Percentiles rank a stretch among this genome's conserved stretches.
These are phyloP conservation scores for Eupleurogrammus muticus DNA, from an alignment of 2,797 vertebrate species.

Conservation along the genomic window DNA sequence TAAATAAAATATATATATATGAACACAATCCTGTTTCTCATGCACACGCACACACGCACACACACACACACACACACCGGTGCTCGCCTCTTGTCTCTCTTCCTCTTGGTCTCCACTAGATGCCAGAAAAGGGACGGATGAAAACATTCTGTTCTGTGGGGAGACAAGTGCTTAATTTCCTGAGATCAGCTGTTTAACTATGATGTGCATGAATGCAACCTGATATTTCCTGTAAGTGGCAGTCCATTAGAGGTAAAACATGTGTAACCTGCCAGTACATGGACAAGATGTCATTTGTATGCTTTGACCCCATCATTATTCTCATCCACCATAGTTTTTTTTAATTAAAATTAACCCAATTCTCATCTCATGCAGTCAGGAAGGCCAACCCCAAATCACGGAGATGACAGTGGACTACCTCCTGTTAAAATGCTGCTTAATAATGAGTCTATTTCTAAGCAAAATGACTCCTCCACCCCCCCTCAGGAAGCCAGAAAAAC, in stretches of 20 bases:
- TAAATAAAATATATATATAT: not conserved
- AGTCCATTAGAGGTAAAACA: not conserved
- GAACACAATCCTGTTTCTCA: not conserved
- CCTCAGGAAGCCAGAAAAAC: no score
- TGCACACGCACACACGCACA: no score
- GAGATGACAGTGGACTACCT: no score
- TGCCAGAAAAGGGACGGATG: slow-evolving; percentile 26
- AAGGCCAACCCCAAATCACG: no score
- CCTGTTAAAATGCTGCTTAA: no score
- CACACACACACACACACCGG: not conserved
- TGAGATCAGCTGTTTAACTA: not conserved
- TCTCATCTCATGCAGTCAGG: no score
- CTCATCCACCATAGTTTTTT: not conserved
- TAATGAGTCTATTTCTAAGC: no score
- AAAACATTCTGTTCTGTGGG: not conserved
- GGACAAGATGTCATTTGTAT: no score
- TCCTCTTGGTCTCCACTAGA: slow-evolving; percentile 41
- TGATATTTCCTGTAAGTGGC: not conserved
- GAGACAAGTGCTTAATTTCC: not conserved
- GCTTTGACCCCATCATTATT: no score
- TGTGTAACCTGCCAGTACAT: not conserved
- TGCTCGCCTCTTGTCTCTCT: not conserved
- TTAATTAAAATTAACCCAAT: no score
- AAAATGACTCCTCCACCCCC: no score
- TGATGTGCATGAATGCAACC: not conserved